phyloP scores from a whole-genome alignment of 2,113 vertebrate species.

The Tautogolabrus adspersus region DNA sequence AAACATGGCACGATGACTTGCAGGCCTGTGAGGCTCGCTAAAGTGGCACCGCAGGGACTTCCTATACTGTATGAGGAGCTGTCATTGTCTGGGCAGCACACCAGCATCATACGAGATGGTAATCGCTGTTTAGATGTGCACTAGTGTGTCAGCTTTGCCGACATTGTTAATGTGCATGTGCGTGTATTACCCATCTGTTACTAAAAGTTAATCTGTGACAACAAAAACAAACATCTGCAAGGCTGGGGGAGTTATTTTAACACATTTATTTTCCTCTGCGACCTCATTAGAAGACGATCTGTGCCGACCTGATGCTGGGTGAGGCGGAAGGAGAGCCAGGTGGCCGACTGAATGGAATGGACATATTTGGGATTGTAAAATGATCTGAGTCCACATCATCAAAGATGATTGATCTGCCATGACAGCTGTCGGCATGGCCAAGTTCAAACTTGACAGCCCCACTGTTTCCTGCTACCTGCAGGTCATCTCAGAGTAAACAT shows the following conservation, averaged over 20 bases:
- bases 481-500: slow-evolving; percentile 11
- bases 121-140: slow-evolving; percentile 39
- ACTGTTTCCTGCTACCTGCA: neutral
- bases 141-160: slow-evolving; percentile 34
- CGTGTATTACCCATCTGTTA: slow-evolving; percentile 73
- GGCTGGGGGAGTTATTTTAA: slow-evolving; percentile 38
- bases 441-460: slow-evolving; percentile 14
- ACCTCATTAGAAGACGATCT: slow-evolving; percentile 38
- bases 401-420: slow-evolving; percentile 27
- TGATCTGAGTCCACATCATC: slow-evolving; percentile 25
- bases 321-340: slow-evolving; percentile 52
- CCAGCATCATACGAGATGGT: slow-evolving; percentile 34
- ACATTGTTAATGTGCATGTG: slow-evolving; percentile 44
- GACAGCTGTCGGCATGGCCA: slow-evolving; percentile 27
- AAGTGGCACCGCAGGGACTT: slow-evolving; percentile 64
- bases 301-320: slow-evolving; percentile 38
- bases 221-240: slow-evolving; percentile 77
- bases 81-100: slow-evolving; percentile 48
- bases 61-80: slow-evolving; percentile 41
- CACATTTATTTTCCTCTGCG: slow-evolving; percentile 30
- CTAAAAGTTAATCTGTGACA: slow-evolving; percentile 63
- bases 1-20: slow-evolving; percentile 59
- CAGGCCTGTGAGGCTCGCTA: slow-evolving; percentile 44
- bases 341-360: slow-evolving; percentile 23
- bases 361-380: slow-evolving; percentile 38